Percentiles rank a stretch among this genome's conserved stretches.
Conservation (phyloP, 2,113 vertebrate species). For the Nettapus auritus region DNA sequence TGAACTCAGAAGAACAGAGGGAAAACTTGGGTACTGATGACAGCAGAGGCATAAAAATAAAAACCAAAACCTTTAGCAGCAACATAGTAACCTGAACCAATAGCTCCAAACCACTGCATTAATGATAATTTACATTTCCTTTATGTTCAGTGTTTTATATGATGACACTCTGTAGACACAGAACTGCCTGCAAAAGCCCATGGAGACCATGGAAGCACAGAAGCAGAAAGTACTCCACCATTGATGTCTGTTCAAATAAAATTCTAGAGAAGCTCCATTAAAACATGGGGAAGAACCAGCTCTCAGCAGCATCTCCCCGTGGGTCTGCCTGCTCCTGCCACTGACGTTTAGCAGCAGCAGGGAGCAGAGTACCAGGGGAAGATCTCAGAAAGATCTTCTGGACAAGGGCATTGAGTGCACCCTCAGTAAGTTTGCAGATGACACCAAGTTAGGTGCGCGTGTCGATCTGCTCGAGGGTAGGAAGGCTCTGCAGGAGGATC, state of each 20-base stretch:
- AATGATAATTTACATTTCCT: neutral
- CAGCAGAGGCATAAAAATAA: neutral
- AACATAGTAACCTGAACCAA: neutral
- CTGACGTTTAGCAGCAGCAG: accelerated
- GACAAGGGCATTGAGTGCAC: no score
- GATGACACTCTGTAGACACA: neutral
- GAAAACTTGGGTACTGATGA: neutral
- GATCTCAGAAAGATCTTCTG: neutral
- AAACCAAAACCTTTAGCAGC: neutral
- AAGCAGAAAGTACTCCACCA: neutral
- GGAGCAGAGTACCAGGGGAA: accelerated
- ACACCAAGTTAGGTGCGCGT: no score
- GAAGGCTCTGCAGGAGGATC: no score
- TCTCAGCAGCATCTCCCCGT: neutral
- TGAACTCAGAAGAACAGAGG: neutral
- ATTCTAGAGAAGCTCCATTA: neutral
- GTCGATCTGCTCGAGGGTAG: no score
- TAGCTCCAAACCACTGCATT: neutral
- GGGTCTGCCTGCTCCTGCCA: neutral
- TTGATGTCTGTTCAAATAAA: neutral
- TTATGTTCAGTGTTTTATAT: neutral
- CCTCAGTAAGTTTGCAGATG: no score
- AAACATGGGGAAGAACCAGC: neutral
- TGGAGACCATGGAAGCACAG: neutral
- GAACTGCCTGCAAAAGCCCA: neutral